phyloP scores from a whole-genome alignment of 2,113 vertebrate genomes.

The Rutilus rutilus region DNA sequence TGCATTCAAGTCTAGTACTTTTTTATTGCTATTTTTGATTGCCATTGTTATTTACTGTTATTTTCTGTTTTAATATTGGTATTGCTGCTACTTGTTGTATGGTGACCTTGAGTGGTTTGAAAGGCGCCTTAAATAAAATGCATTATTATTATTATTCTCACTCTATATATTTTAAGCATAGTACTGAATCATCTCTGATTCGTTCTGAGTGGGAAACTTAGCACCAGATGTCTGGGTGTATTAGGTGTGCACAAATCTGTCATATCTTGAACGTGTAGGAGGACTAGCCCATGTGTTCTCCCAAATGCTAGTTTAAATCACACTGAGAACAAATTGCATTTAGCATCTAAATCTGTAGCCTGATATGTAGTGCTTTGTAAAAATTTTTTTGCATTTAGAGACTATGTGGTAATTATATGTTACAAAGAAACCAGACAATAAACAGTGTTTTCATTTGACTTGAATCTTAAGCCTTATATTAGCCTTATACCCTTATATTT shows the following conservation, averaged over 20 bases:
- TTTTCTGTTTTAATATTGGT: too few relatives aligned
- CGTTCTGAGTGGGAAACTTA: slow-evolving; percentile 5
- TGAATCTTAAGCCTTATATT: neutral
- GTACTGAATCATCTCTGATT: neutral
- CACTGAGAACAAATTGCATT: slow-evolving; percentile 30
- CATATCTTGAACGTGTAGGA: slow-evolving; percentile 33
- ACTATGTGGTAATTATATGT: neutral
- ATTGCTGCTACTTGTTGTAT: too few relatives aligned
- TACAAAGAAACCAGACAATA: slow-evolving; percentile 20
- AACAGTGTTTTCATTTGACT: neutral
- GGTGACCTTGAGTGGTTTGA: too few relatives aligned
- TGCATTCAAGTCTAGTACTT: too few relatives aligned
- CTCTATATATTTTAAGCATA: neutral
- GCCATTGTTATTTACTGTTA: too few relatives aligned
- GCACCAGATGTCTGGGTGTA: slow-evolving; percentile 36
- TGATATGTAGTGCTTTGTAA: neutral
- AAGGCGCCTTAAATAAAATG: too few relatives aligned
- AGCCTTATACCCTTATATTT: too few relatives aligned
- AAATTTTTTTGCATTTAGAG: neutral
- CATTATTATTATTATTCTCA: too few relatives aligned
- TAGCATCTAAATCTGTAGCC: neutral
- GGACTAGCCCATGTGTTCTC: slow-evolving; percentile 41
- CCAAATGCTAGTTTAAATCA: slow-evolving; percentile 40
- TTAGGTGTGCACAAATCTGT: slow-evolving; percentile 33
- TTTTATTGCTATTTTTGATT: too few relatives aligned